Evolutionary conservation across 2,888 invertebrate genomes (phyloP), one percentile per base, ranked within the genome.

Genomic region (Oligia latruncula): DNA sequence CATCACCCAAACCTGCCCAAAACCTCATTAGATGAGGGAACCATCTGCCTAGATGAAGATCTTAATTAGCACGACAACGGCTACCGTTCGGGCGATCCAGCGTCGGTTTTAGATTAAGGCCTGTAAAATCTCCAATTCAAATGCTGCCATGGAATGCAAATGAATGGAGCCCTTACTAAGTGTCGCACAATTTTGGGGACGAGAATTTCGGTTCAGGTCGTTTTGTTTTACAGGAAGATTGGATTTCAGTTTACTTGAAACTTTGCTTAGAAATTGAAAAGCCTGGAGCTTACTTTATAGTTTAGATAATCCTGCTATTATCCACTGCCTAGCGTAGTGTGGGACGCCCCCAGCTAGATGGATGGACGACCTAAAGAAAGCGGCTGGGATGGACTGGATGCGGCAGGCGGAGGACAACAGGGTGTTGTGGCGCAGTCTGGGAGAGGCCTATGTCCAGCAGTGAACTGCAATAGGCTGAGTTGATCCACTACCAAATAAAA

Each of bases 41-140:
- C n/a, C 79, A 11, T 40, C 60, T 80, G 87, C 90, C 87, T 89
- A 89, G 90, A 90, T 89, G 90, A 87, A 88, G 78, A 83, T 89
- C 92, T 93, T 95, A 95, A 95, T 95, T 95, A 95, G 94, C 91
- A 92, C 93, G 91, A 93, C 94, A 94, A 92, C 92, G 89, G 92
- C 92, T 92, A 92, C 93, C 93, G 92, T 91, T 90, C 70, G 83
- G 90, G 90, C 90, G 93, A 92, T 92, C 92, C 91, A 89, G 88
- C 92, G 93, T 91, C 93, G 93, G 93, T 94, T 95, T 94, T 93
- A 95, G 94, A 96, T 96, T 96, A 96, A 94, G 94, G 93, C 93
- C 94, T 94, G 94, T 93, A 94, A 94, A 95, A 96, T 96, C 94
- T 95, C 94, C 95, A 95, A 96, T 96, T 96, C 95, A 96, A 96